These are phyloP conservation scores for Hydrozoanthus tunicans DNA, from an alignment of 64 coral and sea anemone species.

Conservation along the genomic window DNA sequence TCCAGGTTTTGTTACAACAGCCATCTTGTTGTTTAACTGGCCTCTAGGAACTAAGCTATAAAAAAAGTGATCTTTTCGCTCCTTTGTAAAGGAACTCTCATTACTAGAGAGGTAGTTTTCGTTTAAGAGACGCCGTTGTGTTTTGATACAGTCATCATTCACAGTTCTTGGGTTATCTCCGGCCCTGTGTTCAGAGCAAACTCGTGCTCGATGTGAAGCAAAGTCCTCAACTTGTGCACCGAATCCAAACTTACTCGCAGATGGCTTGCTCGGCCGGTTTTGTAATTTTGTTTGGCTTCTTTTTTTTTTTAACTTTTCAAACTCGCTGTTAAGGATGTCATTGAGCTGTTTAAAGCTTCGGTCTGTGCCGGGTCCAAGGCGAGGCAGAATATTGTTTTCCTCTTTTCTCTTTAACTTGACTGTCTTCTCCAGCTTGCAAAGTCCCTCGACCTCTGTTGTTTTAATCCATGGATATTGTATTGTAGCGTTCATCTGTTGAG, in stretches of 20 bases:
- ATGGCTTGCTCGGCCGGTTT: not conserved
- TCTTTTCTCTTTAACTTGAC: not conserved
- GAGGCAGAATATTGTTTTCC: conserved; percentile 5
- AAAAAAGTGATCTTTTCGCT: not conserved
- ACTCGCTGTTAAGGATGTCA: conserved; percentile 10
- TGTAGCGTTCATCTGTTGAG: conserved; percentile 6
- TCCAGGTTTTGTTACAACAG: not conserved
- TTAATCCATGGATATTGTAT: conserved; percentile 23
- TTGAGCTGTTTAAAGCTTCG: conserved; percentile 40
- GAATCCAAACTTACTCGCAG: not conserved
- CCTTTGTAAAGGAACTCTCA: not conserved
- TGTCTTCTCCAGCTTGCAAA: not conserved
- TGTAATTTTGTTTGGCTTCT: not conserved
- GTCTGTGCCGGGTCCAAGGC: conserved; percentile 12
- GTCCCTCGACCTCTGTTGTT: not conserved
- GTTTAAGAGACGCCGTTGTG: not conserved
- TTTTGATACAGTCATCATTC: not conserved
- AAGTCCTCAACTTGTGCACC: not conserved
- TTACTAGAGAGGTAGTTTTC: not conserved
- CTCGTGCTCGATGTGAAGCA: conserved; percentile 4
- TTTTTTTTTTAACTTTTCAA: not conserved
- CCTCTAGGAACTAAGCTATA: not conserved
- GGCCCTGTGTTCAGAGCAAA: not conserved
- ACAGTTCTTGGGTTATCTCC: not conserved
- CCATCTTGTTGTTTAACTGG: not conserved